phyloP scores from a whole-genome alignment of 2,113 vertebrate species.

The Bostrychus sinensis region DNA sequence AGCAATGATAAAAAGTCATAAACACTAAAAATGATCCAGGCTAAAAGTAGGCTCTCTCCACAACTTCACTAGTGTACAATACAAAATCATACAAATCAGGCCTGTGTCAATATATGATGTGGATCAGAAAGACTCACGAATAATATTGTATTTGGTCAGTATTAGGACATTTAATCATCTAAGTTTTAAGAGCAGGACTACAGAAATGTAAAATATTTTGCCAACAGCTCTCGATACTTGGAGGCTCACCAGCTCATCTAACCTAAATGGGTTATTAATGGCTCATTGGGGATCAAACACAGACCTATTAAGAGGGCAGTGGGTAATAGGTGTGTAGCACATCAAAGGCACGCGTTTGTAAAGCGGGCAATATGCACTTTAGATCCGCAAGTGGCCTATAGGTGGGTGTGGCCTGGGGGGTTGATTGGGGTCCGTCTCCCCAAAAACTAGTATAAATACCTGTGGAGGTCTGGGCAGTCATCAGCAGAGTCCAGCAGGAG shows the following conservation, averaged over 20 bases:
- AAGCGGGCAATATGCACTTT: slow-evolving; percentile 16
- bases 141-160: too few species aligned
- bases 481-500: slow-evolving; percentile 4
- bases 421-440: slow-evolving; percentile 12
- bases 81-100: too few species aligned
- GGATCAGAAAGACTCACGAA: too few species aligned
- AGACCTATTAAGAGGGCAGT: slow-evolving; percentile 42
- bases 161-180: too few species aligned
- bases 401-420: slow-evolving; percentile 13
- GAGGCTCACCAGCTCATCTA: slow-evolving; percentile 12
- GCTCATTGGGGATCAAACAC: slow-evolving; percentile 51
- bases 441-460: slow-evolving; percentile 53
- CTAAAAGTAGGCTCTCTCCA: too few species aligned
- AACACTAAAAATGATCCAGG: too few species aligned
- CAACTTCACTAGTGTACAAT: too few species aligned
- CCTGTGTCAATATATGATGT: too few species aligned
- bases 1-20: too few species aligned
- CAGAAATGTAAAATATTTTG: background rate
- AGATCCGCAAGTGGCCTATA: background rate
- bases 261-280: slow-evolving; percentile 40
- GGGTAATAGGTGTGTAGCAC: slow-evolving; percentile 37
- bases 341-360: slow-evolving; percentile 65
- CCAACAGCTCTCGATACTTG: background rate
- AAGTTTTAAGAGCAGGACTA: background rate
- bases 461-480: background rate